phyloP scores from a whole-genome alignment of 2,797 vertebrate genomes.

The Moxostoma hubbsi region DNA sequence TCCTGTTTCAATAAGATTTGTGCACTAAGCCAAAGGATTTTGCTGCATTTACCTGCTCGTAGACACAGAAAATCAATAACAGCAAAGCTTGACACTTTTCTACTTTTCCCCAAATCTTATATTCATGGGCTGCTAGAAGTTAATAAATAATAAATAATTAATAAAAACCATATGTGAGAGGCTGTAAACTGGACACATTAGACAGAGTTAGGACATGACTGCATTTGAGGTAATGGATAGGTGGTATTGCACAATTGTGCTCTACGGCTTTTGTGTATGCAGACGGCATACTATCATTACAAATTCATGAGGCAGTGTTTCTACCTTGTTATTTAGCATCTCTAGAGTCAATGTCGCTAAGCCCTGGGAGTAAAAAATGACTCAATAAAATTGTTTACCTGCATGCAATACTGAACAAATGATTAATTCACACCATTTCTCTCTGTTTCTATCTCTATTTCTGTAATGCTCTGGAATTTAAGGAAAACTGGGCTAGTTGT shows the following conservation, averaged over 20 bases:
- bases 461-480: neutral
- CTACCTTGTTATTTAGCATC: constrained; percentile 50
- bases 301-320: constrained; percentile 42
- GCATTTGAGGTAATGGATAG: constrained; percentile 15
- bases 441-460: neutral
- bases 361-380: constrained; percentile 32
- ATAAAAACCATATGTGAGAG: neutral
- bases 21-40: constrained; percentile 37
- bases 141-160: too few relatives aligned
- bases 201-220: neutral
- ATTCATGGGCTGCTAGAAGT: neutral
- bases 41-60: constrained; percentile 31
- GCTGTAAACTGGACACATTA: neutral
- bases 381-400: neutral
- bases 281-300: constrained; percentile 36
- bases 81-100: constrained; percentile 13
- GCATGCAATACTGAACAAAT: neutral
- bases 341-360: constrained; percentile 49
- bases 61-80: constrained; percentile 33
- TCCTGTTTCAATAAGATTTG: constrained; percentile 16
- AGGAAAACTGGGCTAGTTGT: neutral
- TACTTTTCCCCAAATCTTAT: neutral
- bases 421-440: neutral
- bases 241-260: constrained; percentile 1
- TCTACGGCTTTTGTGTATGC: constrained; percentile 34